These are phyloP conservation scores for Danio jaintianensis DNA, from an alignment of 2,797 vertebrate genomes.

Conservation along the genomic window DNA sequence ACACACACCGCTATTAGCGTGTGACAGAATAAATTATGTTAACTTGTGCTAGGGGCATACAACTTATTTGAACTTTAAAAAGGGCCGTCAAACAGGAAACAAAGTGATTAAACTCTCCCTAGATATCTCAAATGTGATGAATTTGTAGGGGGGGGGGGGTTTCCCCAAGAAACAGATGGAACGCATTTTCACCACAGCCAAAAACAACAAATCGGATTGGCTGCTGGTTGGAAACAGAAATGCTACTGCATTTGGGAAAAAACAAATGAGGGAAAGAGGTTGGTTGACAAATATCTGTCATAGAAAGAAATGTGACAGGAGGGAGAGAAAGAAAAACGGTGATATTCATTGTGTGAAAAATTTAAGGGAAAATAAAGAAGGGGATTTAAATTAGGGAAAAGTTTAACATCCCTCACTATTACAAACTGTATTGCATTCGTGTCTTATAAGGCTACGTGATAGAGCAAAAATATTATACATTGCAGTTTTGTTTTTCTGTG, in stretches of 20 bases:
- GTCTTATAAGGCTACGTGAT: slow-evolving; percentile 3
- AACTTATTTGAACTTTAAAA: not conserved
- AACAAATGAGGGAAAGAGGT: not conserved
- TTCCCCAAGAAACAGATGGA: slow-evolving; percentile 14
- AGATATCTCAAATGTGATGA: not conserved
- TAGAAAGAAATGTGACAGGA: not conserved
- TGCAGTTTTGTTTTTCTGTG: no score
- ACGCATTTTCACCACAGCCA: not conserved
- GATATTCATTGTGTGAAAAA: not conserved
- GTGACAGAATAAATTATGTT: slow-evolving; percentile 40
- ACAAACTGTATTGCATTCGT: slow-evolving; percentile 2
- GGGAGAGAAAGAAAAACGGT: not conserved
- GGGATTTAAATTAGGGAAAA: not conserved
- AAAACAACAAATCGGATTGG: slow-evolving; percentile 24
- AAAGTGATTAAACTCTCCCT: not conserved
- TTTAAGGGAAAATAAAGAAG: not conserved
- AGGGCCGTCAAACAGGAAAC: not conserved
- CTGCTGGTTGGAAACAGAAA: slow-evolving; percentile 35
- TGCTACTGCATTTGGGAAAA: slow-evolving; percentile 50
- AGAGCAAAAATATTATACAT: no score
- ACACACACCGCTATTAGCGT: slow-evolving; percentile 1
- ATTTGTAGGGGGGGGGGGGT: not conserved
- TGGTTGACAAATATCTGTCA: not conserved
- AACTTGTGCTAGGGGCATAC: not conserved
- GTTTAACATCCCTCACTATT: not conserved